phyloP scores from a whole-genome alignment of 2,888 invertebrate genomes.

The Caenorhabditis japonica region DNA sequence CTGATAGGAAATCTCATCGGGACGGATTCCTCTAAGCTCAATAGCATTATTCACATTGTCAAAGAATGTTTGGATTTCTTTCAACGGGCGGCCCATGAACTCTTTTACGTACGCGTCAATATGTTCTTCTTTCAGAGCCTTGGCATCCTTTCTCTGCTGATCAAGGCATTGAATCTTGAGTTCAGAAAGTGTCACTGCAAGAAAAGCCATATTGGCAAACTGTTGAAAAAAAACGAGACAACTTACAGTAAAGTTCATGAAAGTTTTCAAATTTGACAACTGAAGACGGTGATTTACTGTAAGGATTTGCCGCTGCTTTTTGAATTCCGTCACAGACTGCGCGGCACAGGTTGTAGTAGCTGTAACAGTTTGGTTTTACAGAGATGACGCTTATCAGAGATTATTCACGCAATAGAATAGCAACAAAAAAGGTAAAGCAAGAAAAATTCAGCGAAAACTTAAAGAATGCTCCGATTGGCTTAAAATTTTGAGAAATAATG shows the following conservation, averaged over 20 bases:
- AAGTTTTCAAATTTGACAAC: conserved; percentile 96
- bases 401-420: too few relatives aligned
- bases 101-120: conserved; percentile 91
- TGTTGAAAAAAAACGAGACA: not conserved
- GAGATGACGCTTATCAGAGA: too few relatives aligned
- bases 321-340: conserved; percentile 88
- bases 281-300: conserved; percentile 91
- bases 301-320: conserved; percentile 84
- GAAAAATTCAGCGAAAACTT: too few relatives aligned
- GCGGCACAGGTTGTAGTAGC: conserved; percentile 67
- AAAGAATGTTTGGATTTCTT: conserved; percentile 94
- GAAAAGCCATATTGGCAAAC: too few relatives aligned
- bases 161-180: conserved; percentile 92
- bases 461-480: too few relatives aligned
- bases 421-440: too few relatives aligned
- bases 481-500: too few relatives aligned
- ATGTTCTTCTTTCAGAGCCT: conserved; percentile 90
- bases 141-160: conserved; percentile 89
- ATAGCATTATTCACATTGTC: conserved; percentile 95
- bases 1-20: conserved; percentile 97
- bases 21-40: conserved; percentile 89
- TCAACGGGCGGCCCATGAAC: conserved; percentile 92
- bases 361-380: conserved; percentile 26
- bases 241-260: conserved; percentile 86
- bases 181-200: conserved; percentile 82